phyloP scores from a whole-genome alignment of 2,113 vertebrate species.

The Pseudorectes ferrugineus region DNA sequence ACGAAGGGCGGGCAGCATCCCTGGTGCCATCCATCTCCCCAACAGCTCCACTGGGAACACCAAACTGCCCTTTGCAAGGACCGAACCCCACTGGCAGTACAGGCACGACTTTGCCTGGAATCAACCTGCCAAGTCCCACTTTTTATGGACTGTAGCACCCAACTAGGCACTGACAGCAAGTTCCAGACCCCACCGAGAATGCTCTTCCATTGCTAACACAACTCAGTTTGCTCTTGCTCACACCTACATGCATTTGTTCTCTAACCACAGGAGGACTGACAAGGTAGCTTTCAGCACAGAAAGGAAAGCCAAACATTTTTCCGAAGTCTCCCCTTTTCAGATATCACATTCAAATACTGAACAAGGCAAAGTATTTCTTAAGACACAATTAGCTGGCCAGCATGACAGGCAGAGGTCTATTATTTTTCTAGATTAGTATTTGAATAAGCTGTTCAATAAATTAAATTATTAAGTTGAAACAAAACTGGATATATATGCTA shows the following conservation, averaged over 20 bases:
- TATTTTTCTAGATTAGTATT: background rate
- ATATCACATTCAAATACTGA: background rate
- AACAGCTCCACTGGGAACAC: accelerated
- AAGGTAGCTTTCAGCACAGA: background rate
- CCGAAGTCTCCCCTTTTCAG: background rate
- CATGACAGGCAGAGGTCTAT: background rate
- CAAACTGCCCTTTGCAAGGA: background rate
- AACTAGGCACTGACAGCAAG: background rate
- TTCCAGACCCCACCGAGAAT: background rate
- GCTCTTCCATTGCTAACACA: background rate
- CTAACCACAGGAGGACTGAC: background rate
- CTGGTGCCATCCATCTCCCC: background rate
- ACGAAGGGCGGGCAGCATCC: accelerated
- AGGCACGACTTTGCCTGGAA: background rate
- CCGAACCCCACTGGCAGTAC: background rate
- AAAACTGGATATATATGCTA: background rate
- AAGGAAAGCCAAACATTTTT: background rate
- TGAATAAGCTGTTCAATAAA: background rate
- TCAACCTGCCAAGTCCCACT: background rate
- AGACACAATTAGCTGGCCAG: background rate
- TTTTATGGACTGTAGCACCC: background rate
- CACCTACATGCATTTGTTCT: background rate
- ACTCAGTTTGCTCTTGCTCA: background rate
- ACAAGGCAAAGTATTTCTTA: background rate
- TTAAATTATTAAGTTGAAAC: background rate